Base-by-base conservation (phyloP, 2,888 invertebrate species). In the Spodoptera littoralis region DNA sequence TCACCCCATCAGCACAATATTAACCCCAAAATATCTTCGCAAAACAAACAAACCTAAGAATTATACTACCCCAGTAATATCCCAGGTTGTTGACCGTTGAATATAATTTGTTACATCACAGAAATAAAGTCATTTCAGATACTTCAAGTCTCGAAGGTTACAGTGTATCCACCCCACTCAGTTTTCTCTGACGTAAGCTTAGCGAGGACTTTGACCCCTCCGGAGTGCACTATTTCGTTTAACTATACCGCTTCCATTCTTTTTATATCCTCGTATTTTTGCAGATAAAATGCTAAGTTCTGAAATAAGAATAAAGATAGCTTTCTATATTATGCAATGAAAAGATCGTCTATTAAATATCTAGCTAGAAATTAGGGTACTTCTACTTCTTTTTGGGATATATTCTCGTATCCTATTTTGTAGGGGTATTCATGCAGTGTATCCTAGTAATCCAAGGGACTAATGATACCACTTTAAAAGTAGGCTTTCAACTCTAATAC, bases 111-210 rank as follows among this genome's bases (percentile, higher is more conserved):
- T 73, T 74, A 74, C 53, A 44, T 61, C 52, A 69, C 53, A 57
- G 70, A 74, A 69, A 70, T 74, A 60, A 57, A 70, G 53, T 13
- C 75, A 24, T 70, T 64, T 70, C 56, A 64, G 76, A 63, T 42
- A 53, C 53, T 69, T 30, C 49, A 63, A 71, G 64, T 44, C 22
- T 47, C 59, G 53, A 72, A 72, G 71, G 76, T 76, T 72, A 60
- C 52, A 49, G 45, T 43, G 12, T 53, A 52, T 46, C 55, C 51
- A 64, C 64, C 76, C 70, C 47, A 54, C 44, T 53, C 36, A 50
- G 43, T 48, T 43, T 53, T 50, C 63, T 50, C 8, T 74, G 71
- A 72, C 71, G 71, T 76, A 13, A 72, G 59, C 59, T 41, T 3
- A 12, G 42, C 22, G 76, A 70, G 71, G 59, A 53, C 65, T 64